Percentiles rank a stretch among this genome's conserved stretches.
Conservation (phyloP, 2,113 vertebrate genomes). For the Sigmodon hispidus region DNA sequence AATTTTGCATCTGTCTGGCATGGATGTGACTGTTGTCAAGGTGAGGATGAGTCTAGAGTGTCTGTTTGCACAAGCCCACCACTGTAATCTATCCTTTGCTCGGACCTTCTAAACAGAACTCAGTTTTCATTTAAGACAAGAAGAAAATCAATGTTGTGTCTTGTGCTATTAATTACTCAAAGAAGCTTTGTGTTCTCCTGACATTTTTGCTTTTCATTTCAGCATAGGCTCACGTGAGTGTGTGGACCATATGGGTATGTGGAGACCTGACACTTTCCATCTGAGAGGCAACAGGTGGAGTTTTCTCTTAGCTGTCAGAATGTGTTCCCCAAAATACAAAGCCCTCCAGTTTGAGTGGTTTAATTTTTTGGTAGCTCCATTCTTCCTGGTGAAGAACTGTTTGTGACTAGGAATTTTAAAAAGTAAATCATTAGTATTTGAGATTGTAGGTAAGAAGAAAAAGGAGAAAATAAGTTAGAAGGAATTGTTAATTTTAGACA, state of each 20-base stretch:
- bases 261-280: background rate
- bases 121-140: background rate
- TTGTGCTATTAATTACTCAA: conserved; percentile 30
- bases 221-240: background rate
- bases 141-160: background rate
- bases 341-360: conserved; percentile 50
- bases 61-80: background rate
- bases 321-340: conserved; percentile 61
- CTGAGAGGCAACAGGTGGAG: background rate
- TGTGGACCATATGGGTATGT: background rate
- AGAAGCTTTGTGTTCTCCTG: background rate
- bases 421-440: conserved; percentile 18
- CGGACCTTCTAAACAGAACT: background rate
- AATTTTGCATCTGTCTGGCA: conserved; percentile 95
- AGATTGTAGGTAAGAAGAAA: conserved; percentile 42
- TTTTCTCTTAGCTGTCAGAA: background rate
- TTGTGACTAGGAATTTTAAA: background rate
- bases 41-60: conserved; percentile 81
- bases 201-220: conserved; percentile 12
- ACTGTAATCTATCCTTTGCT: background rate
- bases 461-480: conserved; percentile 3
- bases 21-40: conserved; percentile 95
- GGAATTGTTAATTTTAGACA: conserved; percentile 28
- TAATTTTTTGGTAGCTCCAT: conserved; percentile 43
- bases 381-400: background rate